phyloP scores from a whole-genome alignment of 1,140 invertebrate species.

The Idris sp. region DNA sequence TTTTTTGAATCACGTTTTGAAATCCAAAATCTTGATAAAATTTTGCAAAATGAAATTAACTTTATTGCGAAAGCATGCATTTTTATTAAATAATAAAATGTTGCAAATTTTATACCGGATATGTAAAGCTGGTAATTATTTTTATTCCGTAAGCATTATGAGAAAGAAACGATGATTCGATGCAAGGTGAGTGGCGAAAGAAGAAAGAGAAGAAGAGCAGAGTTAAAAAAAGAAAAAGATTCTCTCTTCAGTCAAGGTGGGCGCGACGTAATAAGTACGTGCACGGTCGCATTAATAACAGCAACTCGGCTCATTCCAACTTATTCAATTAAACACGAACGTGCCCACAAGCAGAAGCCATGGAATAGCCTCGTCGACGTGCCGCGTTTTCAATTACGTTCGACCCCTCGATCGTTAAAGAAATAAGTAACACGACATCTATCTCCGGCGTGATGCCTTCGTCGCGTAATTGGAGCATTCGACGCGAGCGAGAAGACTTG shows the following conservation, averaged over 20 bases:
- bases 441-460: slow-evolving; percentile 52
- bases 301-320: slow-evolving; percentile 59
- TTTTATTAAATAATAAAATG: no score
- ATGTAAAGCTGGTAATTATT: no score
- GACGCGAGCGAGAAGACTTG: slow-evolving; percentile 30
- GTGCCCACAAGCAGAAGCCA: slow-evolving; percentile 61
- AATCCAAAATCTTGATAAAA: no score
- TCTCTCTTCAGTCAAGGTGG: slow-evolving; percentile 15
- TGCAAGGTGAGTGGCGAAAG: slow-evolving; percentile 18
- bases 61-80: not conserved
- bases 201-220: slow-evolving; percentile 23
- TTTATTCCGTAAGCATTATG: no score
- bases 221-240: slow-evolving; percentile 41
- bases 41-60: no score
- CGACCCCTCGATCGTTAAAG: slow-evolving; percentile 63
- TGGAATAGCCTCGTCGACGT: slow-evolving; percentile 60
- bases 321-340: slow-evolving; percentile 67
- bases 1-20: no score
- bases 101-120: no score
- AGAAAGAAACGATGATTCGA: slow-evolving; percentile 30
- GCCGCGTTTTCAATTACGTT: slow-evolving; percentile 62
- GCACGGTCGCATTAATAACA: slow-evolving; percentile 63
- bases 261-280: slow-evolving; percentile 58
- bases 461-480: slow-evolving; percentile 58
- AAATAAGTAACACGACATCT: slow-evolving; percentile 63